phyloP scores from a whole-genome alignment of 2,888 invertebrate genomes.

The Hypsopygia costalis region DNA sequence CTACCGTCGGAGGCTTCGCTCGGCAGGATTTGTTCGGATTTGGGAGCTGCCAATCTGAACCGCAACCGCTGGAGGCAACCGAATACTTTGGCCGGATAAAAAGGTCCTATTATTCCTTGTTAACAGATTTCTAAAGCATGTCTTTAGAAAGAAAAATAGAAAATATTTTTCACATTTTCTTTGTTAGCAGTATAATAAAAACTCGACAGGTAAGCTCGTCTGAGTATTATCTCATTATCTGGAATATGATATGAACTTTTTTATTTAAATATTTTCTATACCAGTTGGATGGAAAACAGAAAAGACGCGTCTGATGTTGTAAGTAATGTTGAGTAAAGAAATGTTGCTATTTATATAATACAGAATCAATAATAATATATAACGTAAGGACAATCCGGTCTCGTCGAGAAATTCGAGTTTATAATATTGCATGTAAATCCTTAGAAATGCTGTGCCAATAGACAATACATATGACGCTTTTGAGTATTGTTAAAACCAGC shows the following conservation, averaged over 20 bases:
- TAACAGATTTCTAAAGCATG: conserved; percentile 55
- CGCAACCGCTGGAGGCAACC: conserved; percentile 53
- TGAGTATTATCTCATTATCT: conserved; percentile 8
- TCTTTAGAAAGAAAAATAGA: conserved; percentile 27
- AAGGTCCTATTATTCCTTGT: conserved; percentile 57
- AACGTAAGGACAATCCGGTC: too few species aligned
- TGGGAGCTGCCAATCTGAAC: conserved; percentile 62
- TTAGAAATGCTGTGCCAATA: too few species aligned
- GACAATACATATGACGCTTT: too few species aligned
- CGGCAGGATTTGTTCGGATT: conserved; percentile 67
- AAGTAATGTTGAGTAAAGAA: too few species aligned
- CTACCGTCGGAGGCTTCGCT: conserved; percentile 37
- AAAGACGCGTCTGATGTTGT: too few species aligned
- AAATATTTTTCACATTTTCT: conserved; percentile 30
- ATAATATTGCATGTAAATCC: too few species aligned
- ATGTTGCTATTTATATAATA: too few species aligned
- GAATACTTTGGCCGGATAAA: conserved; percentile 61
- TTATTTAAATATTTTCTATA: too few species aligned
- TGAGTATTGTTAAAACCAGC: too few species aligned
- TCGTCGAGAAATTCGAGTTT: too few species aligned
- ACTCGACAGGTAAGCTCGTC: conserved; percentile 22
- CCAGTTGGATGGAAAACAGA: too few species aligned
- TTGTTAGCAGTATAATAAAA: conserved; percentile 32
- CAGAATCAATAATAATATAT: too few species aligned
- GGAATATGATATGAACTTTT: not conserved